phyloP scores from a whole-genome alignment of 2,797 vertebrate genomes.

The Sebastes matsubarae region DNA sequence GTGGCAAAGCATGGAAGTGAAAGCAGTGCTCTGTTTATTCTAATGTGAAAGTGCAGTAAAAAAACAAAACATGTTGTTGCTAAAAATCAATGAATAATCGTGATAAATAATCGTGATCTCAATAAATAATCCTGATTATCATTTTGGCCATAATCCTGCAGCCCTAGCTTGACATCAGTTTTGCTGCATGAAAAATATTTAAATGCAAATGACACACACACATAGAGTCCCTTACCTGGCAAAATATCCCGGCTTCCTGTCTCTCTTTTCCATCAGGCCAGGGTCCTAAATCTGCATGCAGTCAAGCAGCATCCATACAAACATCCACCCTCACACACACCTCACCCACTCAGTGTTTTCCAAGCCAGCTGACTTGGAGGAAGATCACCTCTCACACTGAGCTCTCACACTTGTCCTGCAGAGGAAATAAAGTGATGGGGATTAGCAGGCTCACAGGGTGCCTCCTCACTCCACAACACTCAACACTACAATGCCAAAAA shows the following conservation, averaged over 20 bases:
- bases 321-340: conserved; percentile 25
- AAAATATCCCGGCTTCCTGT: conserved; percentile 84
- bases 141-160: too few relatives aligned
- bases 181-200: background rate
- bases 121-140: too few relatives aligned
- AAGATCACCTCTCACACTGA: conserved; percentile 40
- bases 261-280: conserved; percentile 81
- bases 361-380: conserved; percentile 37
- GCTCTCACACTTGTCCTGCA: conserved; percentile 58
- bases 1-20: too few relatives aligned
- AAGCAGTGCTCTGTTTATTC: too few relatives aligned
- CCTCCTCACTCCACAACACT: conserved; percentile 38
- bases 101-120: too few relatives aligned
- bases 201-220: background rate
- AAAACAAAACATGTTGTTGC: too few relatives aligned
- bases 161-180: background rate
- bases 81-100: too few relatives aligned
- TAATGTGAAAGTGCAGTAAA: too few relatives aligned
- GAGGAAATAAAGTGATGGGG: background rate
- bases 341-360: conserved; percentile 20
- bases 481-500: background rate
- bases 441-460: conserved; percentile 32
- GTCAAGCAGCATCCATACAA: conserved; percentile 44
- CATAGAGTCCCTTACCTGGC: conserved; percentile 72
- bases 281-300: conserved; percentile 56